Conservation (phyloP, 2,888 invertebrate genomes). For the Acanthosoma haemorrhoidale region DNA sequence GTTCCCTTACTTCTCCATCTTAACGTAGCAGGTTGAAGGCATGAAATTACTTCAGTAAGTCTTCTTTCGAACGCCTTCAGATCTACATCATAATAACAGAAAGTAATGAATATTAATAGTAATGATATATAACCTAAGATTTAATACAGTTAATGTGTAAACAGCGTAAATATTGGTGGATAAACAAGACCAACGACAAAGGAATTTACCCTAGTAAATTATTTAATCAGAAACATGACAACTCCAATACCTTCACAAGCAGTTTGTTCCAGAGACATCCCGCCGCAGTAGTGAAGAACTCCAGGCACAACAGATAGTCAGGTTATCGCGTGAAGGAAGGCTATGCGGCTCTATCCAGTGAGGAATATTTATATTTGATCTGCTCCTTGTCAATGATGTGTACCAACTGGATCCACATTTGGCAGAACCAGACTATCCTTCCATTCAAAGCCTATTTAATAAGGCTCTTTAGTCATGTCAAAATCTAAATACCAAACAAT, state of each 20-base stretch:
- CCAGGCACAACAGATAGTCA: background rate
- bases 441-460: too few species aligned
- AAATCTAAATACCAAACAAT: too few species aligned
- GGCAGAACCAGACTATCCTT: too few species aligned
- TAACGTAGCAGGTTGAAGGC: slow-evolving; percentile 87
- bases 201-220: too few species aligned
- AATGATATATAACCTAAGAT: too few species aligned
- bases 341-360: too few species aligned
- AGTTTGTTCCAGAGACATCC: slow-evolving; percentile 79
- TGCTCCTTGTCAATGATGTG: background rate
- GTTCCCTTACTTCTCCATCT: slow-evolving; percentile 81
- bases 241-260: slow-evolving; percentile 74
- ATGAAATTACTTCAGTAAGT: slow-evolving; percentile 93
- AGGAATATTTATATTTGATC: too few species aligned
- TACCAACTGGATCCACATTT: background rate
- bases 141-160: too few species aligned
- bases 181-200: too few species aligned
- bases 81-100: slow-evolving; percentile 58
- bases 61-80: slow-evolving; percentile 96
- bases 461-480: too few species aligned
- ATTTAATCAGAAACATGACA: background rate
- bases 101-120: too few species aligned
- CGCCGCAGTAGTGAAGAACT: slow-evolving; percentile 27
- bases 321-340: slow-evolving; percentile 13
- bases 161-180: too few species aligned